Percentiles rank a stretch among this genome's conserved stretches.
Conservation (phyloP, 2,797 vertebrate genomes). For the Sebastes hubbsi region DNA sequence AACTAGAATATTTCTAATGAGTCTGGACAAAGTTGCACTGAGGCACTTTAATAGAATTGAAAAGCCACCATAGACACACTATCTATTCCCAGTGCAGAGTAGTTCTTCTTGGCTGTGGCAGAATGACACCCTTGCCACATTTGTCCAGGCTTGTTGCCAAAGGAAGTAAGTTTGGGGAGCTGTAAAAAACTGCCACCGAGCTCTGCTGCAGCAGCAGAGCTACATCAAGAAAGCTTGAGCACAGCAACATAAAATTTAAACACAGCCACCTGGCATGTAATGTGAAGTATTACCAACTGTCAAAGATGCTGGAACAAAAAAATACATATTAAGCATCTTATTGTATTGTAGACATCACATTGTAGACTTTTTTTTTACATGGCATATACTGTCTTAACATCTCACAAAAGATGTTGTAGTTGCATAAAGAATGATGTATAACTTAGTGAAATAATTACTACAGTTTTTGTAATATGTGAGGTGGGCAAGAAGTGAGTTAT, state of each 20-base stretch:
- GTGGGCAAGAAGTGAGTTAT: slow-evolving; percentile 15
- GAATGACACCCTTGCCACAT: slow-evolving; percentile 50
- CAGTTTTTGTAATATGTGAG: not conserved
- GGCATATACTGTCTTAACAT: not conserved
- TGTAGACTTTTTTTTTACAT: not conserved
- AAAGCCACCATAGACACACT: slow-evolving; percentile 16
- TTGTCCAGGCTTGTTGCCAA: slow-evolving; percentile 60
- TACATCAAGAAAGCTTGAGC: slow-evolving; percentile 41
- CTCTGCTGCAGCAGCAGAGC: slow-evolving; percentile 45
- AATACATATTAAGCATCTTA: slow-evolving; percentile 17
- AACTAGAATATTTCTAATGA: slow-evolving; percentile 11
- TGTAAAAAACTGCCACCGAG: slow-evolving; percentile 46
- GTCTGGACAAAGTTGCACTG: slow-evolving; percentile 19
- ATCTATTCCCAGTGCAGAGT: slow-evolving; percentile 6
- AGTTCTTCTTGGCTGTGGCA: slow-evolving; percentile 29
- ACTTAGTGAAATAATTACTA: slow-evolving; percentile 4
- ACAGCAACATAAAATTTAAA: slow-evolving; percentile 62
- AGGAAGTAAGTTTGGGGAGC: slow-evolving; percentile 54
- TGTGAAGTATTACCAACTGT: slow-evolving; percentile 27
- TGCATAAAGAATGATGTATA: not conserved
- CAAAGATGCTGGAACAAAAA: slow-evolving; percentile 14
- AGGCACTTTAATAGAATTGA: slow-evolving; percentile 11
- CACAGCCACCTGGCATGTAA: slow-evolving; percentile 48
- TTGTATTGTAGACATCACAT: not conserved
- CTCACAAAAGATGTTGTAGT: not conserved